Conservation (phyloP, 2,888 invertebrate species). For the Branchipolynoe longqiensis region DNA sequence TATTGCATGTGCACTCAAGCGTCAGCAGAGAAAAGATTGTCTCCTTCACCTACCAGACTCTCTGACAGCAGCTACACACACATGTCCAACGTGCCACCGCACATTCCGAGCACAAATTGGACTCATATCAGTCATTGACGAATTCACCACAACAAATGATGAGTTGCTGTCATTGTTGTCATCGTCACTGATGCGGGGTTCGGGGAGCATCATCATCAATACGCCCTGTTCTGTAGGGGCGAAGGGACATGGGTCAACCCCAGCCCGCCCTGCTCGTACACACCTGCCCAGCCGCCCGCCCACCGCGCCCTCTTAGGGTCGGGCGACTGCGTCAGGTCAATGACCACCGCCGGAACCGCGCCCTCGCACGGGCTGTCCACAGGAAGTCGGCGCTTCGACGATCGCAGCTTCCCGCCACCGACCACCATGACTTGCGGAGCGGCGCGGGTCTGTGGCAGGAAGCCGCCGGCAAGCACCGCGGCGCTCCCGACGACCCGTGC, state of each 20-base stretch:
- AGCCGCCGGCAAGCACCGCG: background rate
- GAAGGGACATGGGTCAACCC: slow-evolving; percentile 12
- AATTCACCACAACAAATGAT: no score
- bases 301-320: slow-evolving; percentile 2
- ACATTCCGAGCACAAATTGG: no score
- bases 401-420: background rate
- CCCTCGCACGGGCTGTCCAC: slow-evolving; percentile 40
- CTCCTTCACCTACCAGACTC: no score
- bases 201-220: background rate
- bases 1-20: no score
- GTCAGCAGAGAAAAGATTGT: no score
- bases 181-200: background rate
- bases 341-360: background rate
- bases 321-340: slow-evolving; percentile 5
- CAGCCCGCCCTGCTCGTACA: background rate
- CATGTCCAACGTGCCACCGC: no score
- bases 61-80: no score
- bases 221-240: slow-evolving; percentile 18
- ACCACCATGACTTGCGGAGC: background rate
- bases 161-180: no score
- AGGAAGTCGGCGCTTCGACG: background rate
- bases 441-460: background rate
- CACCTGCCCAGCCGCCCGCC: background rate
- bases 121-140: no score
- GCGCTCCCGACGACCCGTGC: background rate